These are phyloP conservation scores for Atrichornis clamosus DNA, from an alignment of 2,113 vertebrate genomes.

Conservation along the genomic window DNA sequence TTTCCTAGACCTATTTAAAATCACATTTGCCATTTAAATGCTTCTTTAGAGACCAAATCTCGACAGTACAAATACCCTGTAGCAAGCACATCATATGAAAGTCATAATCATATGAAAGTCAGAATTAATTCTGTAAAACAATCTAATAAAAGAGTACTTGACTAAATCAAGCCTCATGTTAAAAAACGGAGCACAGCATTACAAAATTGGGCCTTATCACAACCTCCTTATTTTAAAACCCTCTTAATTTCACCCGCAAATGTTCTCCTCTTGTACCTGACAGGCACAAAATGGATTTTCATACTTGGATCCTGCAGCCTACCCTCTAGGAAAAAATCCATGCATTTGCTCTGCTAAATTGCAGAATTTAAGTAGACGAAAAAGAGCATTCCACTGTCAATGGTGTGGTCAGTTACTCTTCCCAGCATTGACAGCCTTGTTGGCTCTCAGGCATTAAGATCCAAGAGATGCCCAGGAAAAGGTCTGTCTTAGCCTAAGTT, in stretches of 20 bases:
- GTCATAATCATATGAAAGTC: background rate
- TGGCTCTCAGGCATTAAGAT: background rate
- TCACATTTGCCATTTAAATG: background rate
- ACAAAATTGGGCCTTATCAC: background rate
- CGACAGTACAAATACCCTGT: background rate
- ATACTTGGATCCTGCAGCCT: background rate
- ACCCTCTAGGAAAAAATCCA: background rate
- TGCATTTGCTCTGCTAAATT: background rate
- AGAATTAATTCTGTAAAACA: background rate
- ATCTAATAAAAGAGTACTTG: background rate
- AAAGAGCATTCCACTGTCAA: background rate
- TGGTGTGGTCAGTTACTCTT: background rate
- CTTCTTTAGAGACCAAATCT: background rate
- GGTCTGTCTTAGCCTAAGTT: background rate
- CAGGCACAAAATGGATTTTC: background rate
- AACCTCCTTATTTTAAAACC: background rate
- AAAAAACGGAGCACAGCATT: background rate
- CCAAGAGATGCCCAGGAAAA: background rate
- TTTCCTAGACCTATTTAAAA: background rate
- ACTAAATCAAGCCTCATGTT: background rate
- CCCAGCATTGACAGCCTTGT: accelerated
- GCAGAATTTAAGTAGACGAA: background rate
- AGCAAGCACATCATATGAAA: background rate
- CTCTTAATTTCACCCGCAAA: background rate
- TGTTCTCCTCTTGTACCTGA: background rate